A percentile compares a stretch with the other conserved stretches of the same genome.
phyloP scores from a whole-genome alignment of 2,797 vertebrate species.

The Syncerus caffer region DNA sequence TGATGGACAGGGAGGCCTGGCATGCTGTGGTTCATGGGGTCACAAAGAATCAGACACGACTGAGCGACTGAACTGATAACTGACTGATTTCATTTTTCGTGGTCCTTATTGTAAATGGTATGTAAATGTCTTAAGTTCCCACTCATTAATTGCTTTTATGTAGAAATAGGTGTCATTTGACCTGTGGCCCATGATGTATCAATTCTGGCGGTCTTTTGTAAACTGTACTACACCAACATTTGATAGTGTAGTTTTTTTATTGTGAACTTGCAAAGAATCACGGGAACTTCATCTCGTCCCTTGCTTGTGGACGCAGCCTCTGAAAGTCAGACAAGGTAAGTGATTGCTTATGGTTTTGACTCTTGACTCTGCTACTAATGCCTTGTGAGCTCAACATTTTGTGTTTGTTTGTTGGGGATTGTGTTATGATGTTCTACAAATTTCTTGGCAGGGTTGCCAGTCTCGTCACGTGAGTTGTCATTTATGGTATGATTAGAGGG shows the following conservation, averaged over 20 bases:
- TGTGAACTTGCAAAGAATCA: neutral
- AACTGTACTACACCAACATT: fast-evolving
- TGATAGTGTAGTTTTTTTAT: neutral
- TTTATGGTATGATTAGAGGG: neutral
- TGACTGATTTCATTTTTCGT: neutral
- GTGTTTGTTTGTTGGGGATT: neutral
- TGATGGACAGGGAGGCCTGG: too few relatives aligned
- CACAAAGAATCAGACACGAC: too few relatives aligned
- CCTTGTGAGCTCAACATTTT: neutral
- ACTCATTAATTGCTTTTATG: neutral
- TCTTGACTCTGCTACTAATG: neutral
- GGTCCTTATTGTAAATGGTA: neutral
- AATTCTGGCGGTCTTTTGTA: neutral
- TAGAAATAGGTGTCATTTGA: neutral
- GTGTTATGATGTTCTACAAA: neutral
- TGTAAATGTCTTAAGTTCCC: neutral
- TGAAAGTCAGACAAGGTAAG: neutral
- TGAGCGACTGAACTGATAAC: too few relatives aligned
- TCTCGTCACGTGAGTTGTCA: neutral
- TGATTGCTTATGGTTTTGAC: neutral
- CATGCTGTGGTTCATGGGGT: too few relatives aligned
- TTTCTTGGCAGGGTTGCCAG: neutral
- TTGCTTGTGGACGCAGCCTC: neutral
- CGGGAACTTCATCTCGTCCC: neutral
- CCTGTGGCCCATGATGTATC: neutral